Conservation (phyloP, 2,113 vertebrate genomes). For the Pollimyrus isidori region DNA sequence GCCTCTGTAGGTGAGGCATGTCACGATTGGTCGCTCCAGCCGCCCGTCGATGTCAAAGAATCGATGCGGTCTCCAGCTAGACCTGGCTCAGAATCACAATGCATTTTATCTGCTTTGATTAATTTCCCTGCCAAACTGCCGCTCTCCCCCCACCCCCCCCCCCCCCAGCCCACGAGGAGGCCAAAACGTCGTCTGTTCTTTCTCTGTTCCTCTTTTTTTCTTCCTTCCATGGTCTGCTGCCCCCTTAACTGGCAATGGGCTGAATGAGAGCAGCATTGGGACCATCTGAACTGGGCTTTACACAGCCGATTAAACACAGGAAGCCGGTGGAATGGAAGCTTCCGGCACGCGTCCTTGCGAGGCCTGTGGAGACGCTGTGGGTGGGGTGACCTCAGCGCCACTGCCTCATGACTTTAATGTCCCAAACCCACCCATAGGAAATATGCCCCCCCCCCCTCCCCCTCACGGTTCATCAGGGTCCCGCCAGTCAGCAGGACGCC, state of each 20-base stretch:
- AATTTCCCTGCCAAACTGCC: not conserved
- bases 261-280: slow-evolving; percentile 29
- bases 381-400: not conserved
- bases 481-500: not conserved
- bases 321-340: slow-evolving; percentile 11
- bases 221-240: slow-evolving; percentile 21
- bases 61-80: not conserved
- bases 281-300: slow-evolving; percentile 43
- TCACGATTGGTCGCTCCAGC: not conserved
- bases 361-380: not conserved
- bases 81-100: not conserved
- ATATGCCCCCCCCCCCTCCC: not conserved
- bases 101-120: slow-evolving; percentile 6
- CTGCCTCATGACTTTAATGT: not conserved
- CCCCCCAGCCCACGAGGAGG: not conserved
- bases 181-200: not conserved
- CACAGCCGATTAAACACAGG: slow-evolving; percentile 41
- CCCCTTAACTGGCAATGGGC: slow-evolving; percentile 37
- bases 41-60: not conserved
- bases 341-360: not conserved
- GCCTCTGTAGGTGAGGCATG: not conserved
- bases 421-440: not conserved
- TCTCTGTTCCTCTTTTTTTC: not conserved
- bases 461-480: not conserved
- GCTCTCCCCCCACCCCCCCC: not conserved